Conservation (phyloP, 2,113 vertebrate species). For the Pseudolaguvia tuberculata region DNA sequence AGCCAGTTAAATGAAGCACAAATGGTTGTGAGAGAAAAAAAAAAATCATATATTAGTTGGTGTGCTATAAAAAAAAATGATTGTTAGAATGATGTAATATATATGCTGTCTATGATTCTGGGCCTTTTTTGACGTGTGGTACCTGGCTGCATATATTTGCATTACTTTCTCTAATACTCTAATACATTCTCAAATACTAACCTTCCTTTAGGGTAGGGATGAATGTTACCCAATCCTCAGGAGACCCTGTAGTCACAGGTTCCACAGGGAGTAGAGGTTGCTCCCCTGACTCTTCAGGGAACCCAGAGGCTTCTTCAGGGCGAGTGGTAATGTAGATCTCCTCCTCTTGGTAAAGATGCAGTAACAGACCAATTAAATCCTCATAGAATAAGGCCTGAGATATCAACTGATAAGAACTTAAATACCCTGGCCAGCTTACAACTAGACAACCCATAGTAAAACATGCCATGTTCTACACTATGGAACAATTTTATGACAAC, state of each 20-base stretch:
- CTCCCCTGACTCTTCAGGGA: conserved; percentile 59
- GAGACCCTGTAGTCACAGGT: conserved; percentile 20
- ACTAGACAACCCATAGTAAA: background rate
- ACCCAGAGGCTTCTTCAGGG: conserved; percentile 58
- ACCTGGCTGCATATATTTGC: conserved; percentile 9
- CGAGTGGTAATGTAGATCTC: conserved; percentile 53
- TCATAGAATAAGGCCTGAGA: conserved; percentile 36
- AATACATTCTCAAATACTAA: conserved; percentile 68
- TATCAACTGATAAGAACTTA: conserved; percentile 19
- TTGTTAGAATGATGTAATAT: background rate
- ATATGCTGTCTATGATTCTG: background rate
- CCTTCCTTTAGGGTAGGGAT: conserved; percentile 60
- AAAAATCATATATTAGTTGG: conserved; percentile 40
- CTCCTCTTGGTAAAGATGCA: conserved; percentile 69
- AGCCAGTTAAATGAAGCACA: conserved; percentile 53
- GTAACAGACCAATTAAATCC: conserved; percentile 55
- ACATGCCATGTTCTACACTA: background rate
- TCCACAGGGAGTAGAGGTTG: background rate
- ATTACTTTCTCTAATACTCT: too few species aligned
- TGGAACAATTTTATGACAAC: background rate
- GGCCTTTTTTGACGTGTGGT: background rate
- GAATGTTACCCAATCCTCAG: conserved; percentile 43
- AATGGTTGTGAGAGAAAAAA: conserved; percentile 38
- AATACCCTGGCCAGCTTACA: conserved; percentile 26
- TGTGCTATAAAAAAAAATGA: background rate